phyloP scores from a whole-genome alignment of 2,113 vertebrate species.

The Heterotilapia buettikoferi region DNA sequence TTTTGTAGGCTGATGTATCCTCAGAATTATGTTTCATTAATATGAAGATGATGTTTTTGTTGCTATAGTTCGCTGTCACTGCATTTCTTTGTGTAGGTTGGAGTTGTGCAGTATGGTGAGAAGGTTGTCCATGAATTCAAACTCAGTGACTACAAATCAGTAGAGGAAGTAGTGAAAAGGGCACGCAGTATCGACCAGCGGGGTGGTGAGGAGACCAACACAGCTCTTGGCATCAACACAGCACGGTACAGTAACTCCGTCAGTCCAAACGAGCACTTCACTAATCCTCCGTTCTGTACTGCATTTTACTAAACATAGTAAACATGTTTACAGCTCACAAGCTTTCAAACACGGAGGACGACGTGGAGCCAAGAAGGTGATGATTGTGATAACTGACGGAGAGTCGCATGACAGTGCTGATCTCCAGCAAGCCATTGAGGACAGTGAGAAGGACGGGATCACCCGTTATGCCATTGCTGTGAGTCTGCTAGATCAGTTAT shows the following conservation, averaged over 20 bases:
- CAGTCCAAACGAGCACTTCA: not conserved
- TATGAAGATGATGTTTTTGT: not conserved
- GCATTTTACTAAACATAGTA: not conserved
- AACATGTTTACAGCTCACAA: conserved; percentile 63
- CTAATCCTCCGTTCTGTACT: not conserved
- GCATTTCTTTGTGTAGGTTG: conserved; percentile 75
- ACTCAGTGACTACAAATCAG: conserved; percentile 88
- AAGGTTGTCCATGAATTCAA: conserved; percentile 92
- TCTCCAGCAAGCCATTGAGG: conserved; percentile 86
- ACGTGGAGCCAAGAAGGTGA: conserved; percentile 93
- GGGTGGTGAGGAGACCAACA: conserved; percentile 93
- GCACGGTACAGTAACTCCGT: conserved; percentile 76
- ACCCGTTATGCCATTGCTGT: conserved; percentile 94
- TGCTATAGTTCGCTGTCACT: not conserved
- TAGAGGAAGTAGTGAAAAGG: conserved; percentile 88
- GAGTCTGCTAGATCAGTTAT: conserved; percentile 54
- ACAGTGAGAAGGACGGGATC: conserved; percentile 90
- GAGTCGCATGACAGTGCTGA: conserved; percentile 94
- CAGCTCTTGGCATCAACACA: conserved; percentile 90
- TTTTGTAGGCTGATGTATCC: no score
- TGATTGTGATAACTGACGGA: conserved; percentile 97
- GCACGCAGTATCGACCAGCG: conserved; percentile 90
- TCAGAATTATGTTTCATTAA: not conserved
- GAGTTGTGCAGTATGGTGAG: conserved; percentile 93
- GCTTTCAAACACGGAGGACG: conserved; percentile 92